Conservation (phyloP, 2,888 invertebrate genomes). For the Lasiommata megera region DNA sequence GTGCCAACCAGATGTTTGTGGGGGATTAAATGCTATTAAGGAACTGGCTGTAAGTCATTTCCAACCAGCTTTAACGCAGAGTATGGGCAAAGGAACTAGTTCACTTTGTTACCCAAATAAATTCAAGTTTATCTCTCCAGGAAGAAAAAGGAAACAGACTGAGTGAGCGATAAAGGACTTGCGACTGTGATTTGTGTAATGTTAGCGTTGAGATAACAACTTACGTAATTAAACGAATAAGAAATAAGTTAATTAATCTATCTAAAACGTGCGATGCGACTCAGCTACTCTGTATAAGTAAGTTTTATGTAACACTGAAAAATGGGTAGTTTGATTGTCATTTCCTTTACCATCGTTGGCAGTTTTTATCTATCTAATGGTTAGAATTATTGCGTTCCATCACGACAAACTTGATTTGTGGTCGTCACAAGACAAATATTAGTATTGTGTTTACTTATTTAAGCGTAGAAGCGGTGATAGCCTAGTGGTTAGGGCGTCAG, state of each 20-base stretch:
- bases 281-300: background rate
- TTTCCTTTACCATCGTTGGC: too few species aligned
- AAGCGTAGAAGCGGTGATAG: too few species aligned
- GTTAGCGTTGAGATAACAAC: background rate
- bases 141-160: slow-evolving; percentile 14
- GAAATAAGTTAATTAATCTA: background rate
- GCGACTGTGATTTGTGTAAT: slow-evolving; percentile 8
- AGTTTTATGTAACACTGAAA: background rate
- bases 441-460: too few species aligned
- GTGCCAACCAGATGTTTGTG: slow-evolving; percentile 6
- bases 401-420: too few species aligned
- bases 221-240: slow-evolving; percentile 9
- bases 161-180: slow-evolving; percentile 5
- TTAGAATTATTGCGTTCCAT: too few species aligned
- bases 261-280: background rate
- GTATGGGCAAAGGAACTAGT: slow-evolving; percentile 5
- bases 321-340: too few species aligned
- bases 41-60: slow-evolving; percentile 5
- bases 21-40: slow-evolving; percentile 6
- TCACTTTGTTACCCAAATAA: slow-evolving; percentile 16
- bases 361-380: too few species aligned
- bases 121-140: slow-evolving; percentile 14
- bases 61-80: background rate
- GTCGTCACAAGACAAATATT: too few species aligned
- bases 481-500: too few species aligned